Base-by-base conservation (phyloP, 2,888 invertebrate genomes). In the Acanthacorydalis orientalis region DNA sequence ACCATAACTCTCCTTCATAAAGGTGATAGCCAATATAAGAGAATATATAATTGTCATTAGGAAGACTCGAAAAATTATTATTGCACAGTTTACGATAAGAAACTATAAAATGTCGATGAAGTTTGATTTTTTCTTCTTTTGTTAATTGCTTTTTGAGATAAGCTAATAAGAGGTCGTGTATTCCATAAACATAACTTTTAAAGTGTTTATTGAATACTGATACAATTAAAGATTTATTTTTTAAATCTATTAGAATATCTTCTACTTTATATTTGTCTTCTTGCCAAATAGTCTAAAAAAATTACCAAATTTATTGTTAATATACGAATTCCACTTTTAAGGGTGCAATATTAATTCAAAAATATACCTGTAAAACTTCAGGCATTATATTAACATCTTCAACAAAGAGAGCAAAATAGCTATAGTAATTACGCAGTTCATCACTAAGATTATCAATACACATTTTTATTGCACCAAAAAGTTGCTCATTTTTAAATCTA, bases 11-110 rank as follows among this genome's bases (percentile, higher is more conserved):
- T 39, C 80, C 77, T 53, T 72, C 64, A 49, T 72, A 67, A 49
- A 84, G 66, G 61, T 84, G 84, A 57, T 83, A 77, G 1, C 81
- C 83, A 44, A 84, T 71, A 57, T 80, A 82, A 34, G 74, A 79
- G 10, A 76, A 77, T 55, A 82, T 80, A 57, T 85, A 85, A 43
- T 80, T 80, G 57, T 84, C 83, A 51, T 80, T 71, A 0, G 77
- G 74, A 14, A 84, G 68, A 49, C 75, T 71, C 1, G 75, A 68
- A 31, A 72, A 71, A 53, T 73, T 68, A 7, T 64, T 60, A 1
- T 64, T 57, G 42, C 72, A 73, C 14, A 62, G 63, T 50, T 67
- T 67, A 11, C 67, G 58, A 57, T 82, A 83, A 46, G 72, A 73
- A 12, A 69, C 65, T 4, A 84, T 62, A 32, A 83, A 68, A 23